phyloP scores from a whole-genome alignment of 2,888 invertebrate genomes.

The Lapara coniferarum region DNA sequence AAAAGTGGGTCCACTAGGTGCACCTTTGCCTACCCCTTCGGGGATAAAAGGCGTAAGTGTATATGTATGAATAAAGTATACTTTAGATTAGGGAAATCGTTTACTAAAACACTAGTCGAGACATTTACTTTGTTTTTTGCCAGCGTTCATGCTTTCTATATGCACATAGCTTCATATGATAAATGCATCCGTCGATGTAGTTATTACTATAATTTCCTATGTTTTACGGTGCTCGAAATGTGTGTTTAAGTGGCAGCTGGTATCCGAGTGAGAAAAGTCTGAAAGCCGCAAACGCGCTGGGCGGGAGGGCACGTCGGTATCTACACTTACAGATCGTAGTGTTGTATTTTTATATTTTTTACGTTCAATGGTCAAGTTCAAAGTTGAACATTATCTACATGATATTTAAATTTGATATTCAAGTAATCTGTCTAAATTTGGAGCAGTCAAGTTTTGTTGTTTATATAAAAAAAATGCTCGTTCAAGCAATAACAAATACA shows the following conservation, averaged over 20 bases:
- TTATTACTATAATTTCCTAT: conserved; percentile 66
- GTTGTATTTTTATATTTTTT: conserved; percentile 19
- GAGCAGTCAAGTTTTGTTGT: too few relatives aligned
- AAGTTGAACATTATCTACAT: background rate
- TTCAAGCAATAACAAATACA: too few relatives aligned
- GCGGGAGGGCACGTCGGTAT: conserved; percentile 41
- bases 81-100: background rate
- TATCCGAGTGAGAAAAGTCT: conserved; percentile 63
- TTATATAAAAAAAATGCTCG: too few relatives aligned
- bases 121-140: conserved; percentile 3
- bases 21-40: too few relatives aligned
- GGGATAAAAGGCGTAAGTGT: too few relatives aligned
- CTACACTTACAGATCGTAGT: conserved; percentile 17
- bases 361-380: background rate
- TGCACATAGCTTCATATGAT: conserved; percentile 24
- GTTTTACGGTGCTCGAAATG: conserved; percentile 49
- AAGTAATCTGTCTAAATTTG: too few relatives aligned
- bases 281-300: conserved; percentile 58
- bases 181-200: conserved; percentile 34
- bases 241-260: conserved; percentile 62
- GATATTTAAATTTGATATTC: too few relatives aligned
- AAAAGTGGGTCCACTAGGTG: too few relatives aligned
- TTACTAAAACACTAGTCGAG: background rate
- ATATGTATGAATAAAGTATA: too few relatives aligned
- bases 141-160: conserved; percentile 10